Evolutionary conservation across 2,797 vertebrate species (phyloP), one percentile per base, ranked within the genome.

Genomic region (Eremophila alpestris): DNA sequence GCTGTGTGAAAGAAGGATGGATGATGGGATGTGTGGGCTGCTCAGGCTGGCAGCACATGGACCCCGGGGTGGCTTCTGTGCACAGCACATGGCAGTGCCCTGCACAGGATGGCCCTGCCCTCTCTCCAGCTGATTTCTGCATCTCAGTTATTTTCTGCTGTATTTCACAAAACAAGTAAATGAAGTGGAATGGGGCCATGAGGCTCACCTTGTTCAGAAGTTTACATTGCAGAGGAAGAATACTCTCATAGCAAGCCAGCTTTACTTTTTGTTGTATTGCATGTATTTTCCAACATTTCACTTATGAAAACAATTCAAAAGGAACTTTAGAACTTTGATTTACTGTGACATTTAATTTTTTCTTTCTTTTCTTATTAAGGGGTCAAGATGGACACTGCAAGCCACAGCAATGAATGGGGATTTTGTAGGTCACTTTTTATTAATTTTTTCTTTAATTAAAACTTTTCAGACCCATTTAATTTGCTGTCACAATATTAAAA

Each of bases 301-400:
- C 10, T 21, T 36, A 32, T 0, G 4, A 51, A 83, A 69, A 58
- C 6, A 60, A 38, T 43, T 70, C 5, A 62, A 74, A 55, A 65
- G 11, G 13, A 60, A 8, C 29, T 89, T 73, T 16, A 15, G 17
- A 73, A 93, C 8, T 30, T 2, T 20, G 60, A 48, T 48, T 65
- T 43, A n/a, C 5, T 83, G 41, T 51, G 41, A 40, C 11, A 87
- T 34, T 69, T 81, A 80, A 36, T 14, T 41, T 55, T 46, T 55
- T 38, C 38, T 38, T 5, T 85, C 4, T 89, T 96, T n/a, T 27
- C 93, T 93, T 95, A 11, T 91, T 65, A 94, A 99, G 99, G 99
- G 99, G 18, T 99, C 99, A 20, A 98, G 99, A 89, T 99, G 99
- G 99, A 99, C 99, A 22, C 95, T 99, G 51, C 99, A 99, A 96